A percentile compares a stretch with the other conserved stretches of the same genome.
Evolutionary conservation across 2,888 invertebrate genomes (phyloP).

Genomic region (Creontiades dilutus): DNA sequence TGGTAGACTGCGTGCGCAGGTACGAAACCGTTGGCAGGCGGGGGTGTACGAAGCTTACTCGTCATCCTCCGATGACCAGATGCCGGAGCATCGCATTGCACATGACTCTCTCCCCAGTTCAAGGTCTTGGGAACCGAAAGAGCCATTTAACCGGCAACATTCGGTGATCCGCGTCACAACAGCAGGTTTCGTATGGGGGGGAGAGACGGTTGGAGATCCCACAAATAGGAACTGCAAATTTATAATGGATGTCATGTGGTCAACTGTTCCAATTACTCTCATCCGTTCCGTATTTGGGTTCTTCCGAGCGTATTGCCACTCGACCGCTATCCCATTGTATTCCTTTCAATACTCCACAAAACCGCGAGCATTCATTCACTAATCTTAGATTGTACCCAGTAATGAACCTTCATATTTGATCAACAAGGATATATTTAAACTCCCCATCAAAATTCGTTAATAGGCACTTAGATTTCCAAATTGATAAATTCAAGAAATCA

Average conservation of each 20-base stretch:
- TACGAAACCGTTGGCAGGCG: slow-evolving; percentile 34
- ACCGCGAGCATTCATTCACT: no score
- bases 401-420: no score
- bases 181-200: background rate
- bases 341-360: no score
- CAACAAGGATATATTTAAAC: no score
- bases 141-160: slow-evolving; percentile 1
- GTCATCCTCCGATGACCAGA: slow-evolving; percentile 2
- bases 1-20: background rate
- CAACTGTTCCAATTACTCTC: background rate
- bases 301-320: no score
- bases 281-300: background rate
- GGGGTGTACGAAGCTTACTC: slow-evolving; percentile 10
- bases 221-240: background rate
- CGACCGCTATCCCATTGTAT: no score
- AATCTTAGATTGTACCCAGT: no score
- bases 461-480: no score
- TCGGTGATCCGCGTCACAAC: background rate
- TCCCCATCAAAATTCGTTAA: no score
- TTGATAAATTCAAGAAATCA: no score
- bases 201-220: background rate
- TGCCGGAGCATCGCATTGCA: slow-evolving; percentile 36
- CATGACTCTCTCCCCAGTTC: background rate
- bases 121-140: slow-evolving; percentile 29
- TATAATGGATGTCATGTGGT: background rate